phyloP scores from a whole-genome alignment of 2,888 invertebrate genomes.

The Parochlus steinenii region DNA sequence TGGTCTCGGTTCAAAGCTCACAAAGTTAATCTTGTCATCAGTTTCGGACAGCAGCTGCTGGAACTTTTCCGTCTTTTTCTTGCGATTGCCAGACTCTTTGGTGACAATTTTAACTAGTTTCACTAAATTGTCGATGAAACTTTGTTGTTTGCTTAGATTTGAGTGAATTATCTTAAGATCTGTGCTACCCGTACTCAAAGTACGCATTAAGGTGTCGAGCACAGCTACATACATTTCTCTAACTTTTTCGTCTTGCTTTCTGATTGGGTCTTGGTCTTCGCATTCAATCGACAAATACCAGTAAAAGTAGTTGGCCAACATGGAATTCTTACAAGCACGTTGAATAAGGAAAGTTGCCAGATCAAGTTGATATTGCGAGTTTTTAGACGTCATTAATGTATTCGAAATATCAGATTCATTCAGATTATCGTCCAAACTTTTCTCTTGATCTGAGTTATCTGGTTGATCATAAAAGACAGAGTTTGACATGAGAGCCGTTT shows the following conservation, averaged over 20 bases:
- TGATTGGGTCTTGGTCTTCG: slow-evolving; percentile 61
- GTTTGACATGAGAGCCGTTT: slow-evolving; percentile 7
- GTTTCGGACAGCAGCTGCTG: slow-evolving; percentile 68
- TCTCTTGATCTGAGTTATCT: not conserved
- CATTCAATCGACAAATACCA: slow-evolving; percentile 94
- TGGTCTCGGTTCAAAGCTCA: slow-evolving; percentile 80
- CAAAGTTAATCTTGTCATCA: slow-evolving; percentile 71
- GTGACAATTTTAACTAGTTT: slow-evolving; percentile 74
- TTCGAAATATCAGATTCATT: slow-evolving; percentile 32
- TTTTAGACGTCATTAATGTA: slow-evolving; percentile 27
- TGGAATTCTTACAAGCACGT: slow-evolving; percentile 75
- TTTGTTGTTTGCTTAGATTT: slow-evolving; percentile 69
- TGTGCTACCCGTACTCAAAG: slow-evolving; percentile 45
- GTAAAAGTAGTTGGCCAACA: slow-evolving; percentile 89
- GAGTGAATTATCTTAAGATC: slow-evolving; percentile 58
- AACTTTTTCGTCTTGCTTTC: slow-evolving; percentile 54
- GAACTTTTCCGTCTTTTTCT: slow-evolving; percentile 79
- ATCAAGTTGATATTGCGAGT: slow-evolving; percentile 36
- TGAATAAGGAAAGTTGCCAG: slow-evolving; percentile 81
- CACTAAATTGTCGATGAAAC: slow-evolving; percentile 82
- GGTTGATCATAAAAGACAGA: slow-evolving; percentile 11
- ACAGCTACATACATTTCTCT: slow-evolving; percentile 80
- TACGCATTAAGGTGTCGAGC: slow-evolving; percentile 68
- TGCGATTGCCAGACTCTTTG: slow-evolving; percentile 78
- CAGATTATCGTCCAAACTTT: not conserved